Evolutionary conservation across 2,797 vertebrate genomes (phyloP), one percentile per base, ranked within the genome.

Genomic region (Poecilia picta): DNA sequence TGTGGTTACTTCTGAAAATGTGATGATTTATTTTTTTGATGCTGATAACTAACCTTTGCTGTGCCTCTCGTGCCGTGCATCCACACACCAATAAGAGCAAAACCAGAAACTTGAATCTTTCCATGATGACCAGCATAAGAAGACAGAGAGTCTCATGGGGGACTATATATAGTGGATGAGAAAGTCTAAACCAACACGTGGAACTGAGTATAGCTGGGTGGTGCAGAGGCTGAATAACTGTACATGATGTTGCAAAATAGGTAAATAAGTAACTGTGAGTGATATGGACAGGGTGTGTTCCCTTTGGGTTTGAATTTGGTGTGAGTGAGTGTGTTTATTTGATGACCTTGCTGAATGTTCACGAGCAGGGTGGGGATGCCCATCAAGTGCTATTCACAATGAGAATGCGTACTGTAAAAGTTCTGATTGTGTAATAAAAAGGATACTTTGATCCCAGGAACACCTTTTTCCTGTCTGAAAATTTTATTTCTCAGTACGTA

Each of bases 181-280:
- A 79, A 55, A 59, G 66, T 81, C 25, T n/a, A 45, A 45, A 81
- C 28, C 51, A 4, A 0, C 55, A 72, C 16, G 31, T 51, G 68
- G 68, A n/a, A 16, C 12, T 39, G 49, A 13, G 72, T 36, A 53
- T 46, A 47, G 39, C 23, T 68, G 75, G 68, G 72, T 64, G 76
- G n/a, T 25, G 73, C 47, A 41, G 78, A 73, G 72, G 75, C 53
- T 82, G 39, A 64, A 51, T 73, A 41, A 47, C 51, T 83, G 43
- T 20, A 49, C 62, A 31, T 8, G 2, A 79, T 83, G 79, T 92
- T 89, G 79, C 85, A 89, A 94, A 93, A 89, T 2, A 59, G 74
- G 91, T 95, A 77, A 96, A 96, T 95, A 55, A 95, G 83, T 96
- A 94, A 95, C 94, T 73, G 81, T 72, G 31, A 33, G 5, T 25